Base-by-base conservation (phyloP, 1,140 invertebrate species). In the Venustaconcha ellipsiformis region DNA sequence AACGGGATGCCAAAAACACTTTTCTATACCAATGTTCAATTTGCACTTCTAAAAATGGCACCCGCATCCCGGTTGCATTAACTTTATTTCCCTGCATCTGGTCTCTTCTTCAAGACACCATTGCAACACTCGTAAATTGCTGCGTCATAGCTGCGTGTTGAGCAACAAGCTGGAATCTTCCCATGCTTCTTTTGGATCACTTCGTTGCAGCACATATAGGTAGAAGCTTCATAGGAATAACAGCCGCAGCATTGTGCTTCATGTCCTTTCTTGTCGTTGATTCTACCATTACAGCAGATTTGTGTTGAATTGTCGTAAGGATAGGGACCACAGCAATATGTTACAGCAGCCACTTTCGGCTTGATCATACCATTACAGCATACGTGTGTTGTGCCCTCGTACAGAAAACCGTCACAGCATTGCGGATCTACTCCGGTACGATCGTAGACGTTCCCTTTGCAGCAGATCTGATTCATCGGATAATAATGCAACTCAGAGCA, bases 261-360 rank as follows among this genome's bases (percentile, higher is more conserved):
- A 4, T 18, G 12, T 14, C 75, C 66, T 48, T 63, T 59, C n/a
- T 30, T 18, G 6, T 63, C 65, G 30, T 77, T 70, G 14, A 77
- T 59, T 14, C 59, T 59, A 8, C 75, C 75, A n/a, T 72, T 65
- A 58, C 75, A 77, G 64, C 75, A 77, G 6, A 77, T 26, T 23
- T 77, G 57, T 30, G 26, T 72, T 18, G 72, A 70, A 2, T 23
- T 59, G 48, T 72, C 60, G 37, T 77, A 77, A 12, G 70, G 75
- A 72, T 77, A 62, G 1, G 75, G 70, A 26, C 75, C 75, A 57
- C 75, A 77, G 57, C 75, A 77, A 30, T 71, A 72, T n/a, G 75
- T 72, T 37, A 72, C 60, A 13, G 20, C 48, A 14, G 70, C 75
- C 23, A 72, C 63, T n/a, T 72, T 72, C 67, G 63, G 65, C 26